Conservation (phyloP, 2,113 vertebrate species). For the Emberiza fucata region DNA sequence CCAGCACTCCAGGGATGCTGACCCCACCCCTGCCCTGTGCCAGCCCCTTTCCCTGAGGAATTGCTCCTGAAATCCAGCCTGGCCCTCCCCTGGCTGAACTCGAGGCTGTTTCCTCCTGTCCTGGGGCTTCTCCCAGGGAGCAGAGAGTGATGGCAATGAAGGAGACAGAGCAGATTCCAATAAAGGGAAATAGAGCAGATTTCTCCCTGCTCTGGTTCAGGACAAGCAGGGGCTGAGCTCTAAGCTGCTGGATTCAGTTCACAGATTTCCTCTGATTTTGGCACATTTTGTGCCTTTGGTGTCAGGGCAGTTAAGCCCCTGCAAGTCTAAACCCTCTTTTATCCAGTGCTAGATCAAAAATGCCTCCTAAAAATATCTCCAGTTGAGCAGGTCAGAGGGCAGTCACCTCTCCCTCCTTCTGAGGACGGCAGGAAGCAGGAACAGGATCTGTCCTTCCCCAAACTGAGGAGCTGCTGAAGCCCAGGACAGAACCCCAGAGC, state of each 20-base stretch:
- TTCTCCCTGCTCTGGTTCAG: background rate
- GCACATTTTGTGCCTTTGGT: background rate
- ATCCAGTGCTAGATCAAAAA: background rate
- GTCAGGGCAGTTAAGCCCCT: background rate
- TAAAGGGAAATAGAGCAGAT: background rate
- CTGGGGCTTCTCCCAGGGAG: background rate
- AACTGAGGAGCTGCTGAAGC: background rate
- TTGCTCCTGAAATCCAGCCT: fast-evolving
- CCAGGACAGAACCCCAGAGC: background rate
- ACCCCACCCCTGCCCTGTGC: background rate
- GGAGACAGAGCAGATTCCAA: too few species aligned
- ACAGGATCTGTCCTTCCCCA: background rate
- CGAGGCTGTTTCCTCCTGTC: background rate
- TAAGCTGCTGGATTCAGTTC: background rate
- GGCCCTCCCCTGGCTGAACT: background rate
- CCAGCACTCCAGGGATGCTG: fast-evolving
- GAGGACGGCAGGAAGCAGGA: background rate
- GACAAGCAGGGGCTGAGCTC: background rate
- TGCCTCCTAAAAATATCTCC: background rate
- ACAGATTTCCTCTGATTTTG: background rate
- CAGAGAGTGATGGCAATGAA: background rate
- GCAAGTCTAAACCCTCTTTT: background rate
- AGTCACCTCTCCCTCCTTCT: background rate
- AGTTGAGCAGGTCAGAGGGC: background rate
- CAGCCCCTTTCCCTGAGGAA: background rate